A percentile compares a stretch with the other conserved stretches of the same genome.
Evolutionary conservation across 2,113 vertebrate genomes (phyloP).

Genomic region (Diphyllodes magnificus): DNA sequence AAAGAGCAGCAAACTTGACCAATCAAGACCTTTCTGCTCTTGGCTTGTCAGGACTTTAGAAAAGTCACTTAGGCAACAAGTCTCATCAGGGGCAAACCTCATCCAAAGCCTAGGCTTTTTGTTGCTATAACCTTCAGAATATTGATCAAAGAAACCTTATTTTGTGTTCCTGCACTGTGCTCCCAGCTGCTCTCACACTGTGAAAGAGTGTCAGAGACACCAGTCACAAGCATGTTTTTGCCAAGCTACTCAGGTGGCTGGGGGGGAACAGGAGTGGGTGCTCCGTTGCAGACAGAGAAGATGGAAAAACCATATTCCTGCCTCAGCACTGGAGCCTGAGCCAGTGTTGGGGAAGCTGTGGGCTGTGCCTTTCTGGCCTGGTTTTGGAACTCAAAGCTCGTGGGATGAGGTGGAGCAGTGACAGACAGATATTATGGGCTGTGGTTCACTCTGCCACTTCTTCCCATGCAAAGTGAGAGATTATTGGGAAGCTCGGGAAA

Average conservation of each 20-base stretch:
- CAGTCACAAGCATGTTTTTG: background rate
- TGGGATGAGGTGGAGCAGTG: background rate
- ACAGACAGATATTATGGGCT: background rate
- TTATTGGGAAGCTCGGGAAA: background rate
- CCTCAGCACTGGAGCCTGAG: background rate
- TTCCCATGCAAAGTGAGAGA: background rate
- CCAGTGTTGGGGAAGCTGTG: background rate
- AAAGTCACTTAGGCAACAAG: background rate
- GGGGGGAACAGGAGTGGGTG: rapidly evolving
- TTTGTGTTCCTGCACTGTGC: background rate
- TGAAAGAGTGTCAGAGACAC: background rate
- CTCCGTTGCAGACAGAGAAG: background rate
- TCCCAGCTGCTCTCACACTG: too few relatives aligned
- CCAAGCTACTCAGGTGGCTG: background rate
- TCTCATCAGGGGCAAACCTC: background rate
- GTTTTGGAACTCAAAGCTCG: background rate
- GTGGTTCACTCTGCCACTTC: background rate
- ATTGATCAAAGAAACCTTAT: background rate
- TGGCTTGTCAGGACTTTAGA: background rate
- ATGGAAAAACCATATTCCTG: background rate
- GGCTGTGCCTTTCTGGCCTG: background rate
- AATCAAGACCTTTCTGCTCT: background rate
- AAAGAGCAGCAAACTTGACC: background rate
- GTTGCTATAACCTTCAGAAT: background rate
- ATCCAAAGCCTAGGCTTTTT: background rate